Base-by-base conservation (phyloP, 2,797 vertebrate genomes). In the Myotis vivesi region DNA sequence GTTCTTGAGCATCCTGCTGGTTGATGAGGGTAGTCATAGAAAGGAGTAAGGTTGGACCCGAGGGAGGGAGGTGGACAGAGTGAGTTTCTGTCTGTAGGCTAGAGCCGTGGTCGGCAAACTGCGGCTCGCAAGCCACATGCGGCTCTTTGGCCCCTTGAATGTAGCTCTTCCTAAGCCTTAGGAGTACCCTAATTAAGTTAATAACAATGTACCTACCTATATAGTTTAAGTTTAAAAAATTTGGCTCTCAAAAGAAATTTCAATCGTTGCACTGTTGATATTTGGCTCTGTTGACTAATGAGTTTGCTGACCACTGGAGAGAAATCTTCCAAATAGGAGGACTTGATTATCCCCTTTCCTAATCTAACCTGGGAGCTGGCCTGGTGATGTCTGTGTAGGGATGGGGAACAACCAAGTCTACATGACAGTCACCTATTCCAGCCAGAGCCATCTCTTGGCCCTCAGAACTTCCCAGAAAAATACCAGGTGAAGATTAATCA, bases 11-110 rank as follows among this genome's bases (percentile, higher is more conserved):
- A 30, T 25, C 75, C 30, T 28, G 6, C 19, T 41, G 23, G 23
- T 17, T 2, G 36, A 16, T 6, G 0, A 2, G 59, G 17, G 33
- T 6, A 8, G 10, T 36, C 22, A 33, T 5, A 16, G 15, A 33
- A 33, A 44, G 10, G 22, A 62, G 25, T 17, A n/a, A 20, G 19
- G 2, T 23, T 66, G 68, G 15, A 30, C 3, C 16, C 6, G n/a
- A 41, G 71, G 28, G 10, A 36, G 38, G 28, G n/a, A 71, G 41
- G 20, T 15, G 13, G 10, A 0, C 0, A 41, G 6, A 33, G 0
- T 62, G 76, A 64, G 7, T 49, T 62, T 57, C 72, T 51, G 5
- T 11, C 22, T 41, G 30, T 20, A 0, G 0, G 36, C 6, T 22
- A 44, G 44, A 38, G 38, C 38, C 4, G 4, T 38, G 38, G 38